Evolutionary conservation across 2,797 vertebrate species (phyloP), one percentile per base, ranked within the genome.

Genomic region (Psittacula echo): DNA sequence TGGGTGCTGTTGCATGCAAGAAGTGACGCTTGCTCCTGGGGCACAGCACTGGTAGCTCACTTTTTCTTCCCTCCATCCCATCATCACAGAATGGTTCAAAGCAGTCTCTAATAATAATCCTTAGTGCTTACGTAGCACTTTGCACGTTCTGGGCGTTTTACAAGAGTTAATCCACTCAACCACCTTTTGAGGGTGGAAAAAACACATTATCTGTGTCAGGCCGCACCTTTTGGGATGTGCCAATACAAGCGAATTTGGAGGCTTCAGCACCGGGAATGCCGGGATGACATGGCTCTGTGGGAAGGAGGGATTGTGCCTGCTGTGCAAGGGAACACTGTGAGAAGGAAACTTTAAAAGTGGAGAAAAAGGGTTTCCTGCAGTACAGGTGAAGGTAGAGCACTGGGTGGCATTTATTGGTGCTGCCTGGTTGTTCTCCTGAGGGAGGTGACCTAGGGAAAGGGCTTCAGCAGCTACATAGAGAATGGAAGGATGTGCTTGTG

Each of bases 221-320:
- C 56, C 5, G 0, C 82, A 42, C 77, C 70, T 91, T 87, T 53
- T 80, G 83, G 51, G 67, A n/a, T 84, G 53, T 56, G 83, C 77
- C 71, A 27, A 0, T 20, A 10, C 39, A 15, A 44, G 56, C 9
- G 76, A 19, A 11, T 80, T n/a, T 13, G 58, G 74, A 58, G 72
- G 73, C 67, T 66, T 34, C 0, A 2, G 60, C n/a, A 0, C 34
- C 3, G 68, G 70, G 65, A 92, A 6, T 0, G 1, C 10, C 0
- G 0, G 1, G 19, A 26, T 64, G 56, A 3, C 0, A 0, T 22
- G 50, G 30, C 74, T 77, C 34, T 1, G 1, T 0, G 3, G 78
- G 62, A 15, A 11, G 64, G 60, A 47, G 39, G 44, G 47, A 17
- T 58, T 53, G 80, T 60, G 54, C 51, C 44, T 1, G 1, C 62